Conservation (phyloP, 2,888 invertebrate genomes). For the Ommatoiulus sabulosus region DNA sequence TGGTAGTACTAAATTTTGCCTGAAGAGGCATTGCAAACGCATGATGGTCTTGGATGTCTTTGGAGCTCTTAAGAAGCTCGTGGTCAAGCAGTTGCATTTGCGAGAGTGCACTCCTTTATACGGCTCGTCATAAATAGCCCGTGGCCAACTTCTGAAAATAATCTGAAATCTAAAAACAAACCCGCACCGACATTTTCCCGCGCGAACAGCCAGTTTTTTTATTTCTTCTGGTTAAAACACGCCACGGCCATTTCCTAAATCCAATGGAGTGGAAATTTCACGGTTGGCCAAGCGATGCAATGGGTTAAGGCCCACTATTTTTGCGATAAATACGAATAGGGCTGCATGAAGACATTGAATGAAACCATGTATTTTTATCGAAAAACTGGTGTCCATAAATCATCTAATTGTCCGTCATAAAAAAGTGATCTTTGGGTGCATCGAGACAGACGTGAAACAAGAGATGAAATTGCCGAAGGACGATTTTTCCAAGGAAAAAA, state of each 20-base stretch:
- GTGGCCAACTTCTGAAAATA: conserved; percentile 11
- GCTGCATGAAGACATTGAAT: not conserved
- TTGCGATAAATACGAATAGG: conserved; percentile 15
- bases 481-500: not conserved
- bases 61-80: too few species aligned
- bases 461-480: not conserved
- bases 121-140: not conserved
- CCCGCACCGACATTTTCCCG: not conserved
- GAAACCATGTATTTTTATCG: not conserved
- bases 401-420: conserved; percentile 38
- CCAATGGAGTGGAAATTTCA: conserved; percentile 47
- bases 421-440: conserved; percentile 14
- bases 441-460: not conserved
- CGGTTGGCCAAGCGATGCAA: conserved; percentile 41
- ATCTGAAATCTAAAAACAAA: conserved; percentile 25
- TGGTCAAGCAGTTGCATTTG: not conserved
- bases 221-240: conserved; percentile 32
- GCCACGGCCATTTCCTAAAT: conserved; percentile 35
- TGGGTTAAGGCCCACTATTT: conserved; percentile 3
- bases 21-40: not conserved
- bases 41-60: not conserved
- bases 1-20: not conserved
- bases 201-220: not conserved
- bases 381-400: conserved; percentile 18
- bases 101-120: not conserved